Evolutionary conservation across 2,113 vertebrate genomes (phyloP), one percentile per base, ranked within the genome.

Genomic region (Dolichallabes microphthalmus): DNA sequence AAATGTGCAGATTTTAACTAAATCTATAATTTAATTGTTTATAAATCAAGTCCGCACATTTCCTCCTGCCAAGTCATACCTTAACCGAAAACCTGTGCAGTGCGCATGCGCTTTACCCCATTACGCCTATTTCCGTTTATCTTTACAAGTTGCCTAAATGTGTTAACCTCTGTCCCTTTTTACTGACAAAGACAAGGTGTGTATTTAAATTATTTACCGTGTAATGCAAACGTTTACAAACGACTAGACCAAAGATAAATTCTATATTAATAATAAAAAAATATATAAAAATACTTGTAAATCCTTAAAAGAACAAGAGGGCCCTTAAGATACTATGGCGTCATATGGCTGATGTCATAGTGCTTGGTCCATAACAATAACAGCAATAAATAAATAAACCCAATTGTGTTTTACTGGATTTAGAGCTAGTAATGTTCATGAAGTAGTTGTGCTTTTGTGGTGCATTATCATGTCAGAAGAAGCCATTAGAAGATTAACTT

Each of bases 31-130:
- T 83, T 50, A 63, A 6, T 6, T 17, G 13, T 64, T 81, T 14
- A 52, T 32, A 22, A 84, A 50, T 10, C 39, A 75, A 53, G 13
- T 71, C 14, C 30, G 4, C 20, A 32, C 45, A 17, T 9, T 20
- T 50, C 35, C 6, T 11, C 32, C 27, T 66, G 76, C 55, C 55
- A 60, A 2, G 20, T 79, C 30, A 79, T 35, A 53, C 61, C 77
- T 82, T 39, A 78, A 64, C 2, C 30, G 3, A 5, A 9, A 53
- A 50, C 52, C 10, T 17, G 13, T 30, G 57, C 75, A 74, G 9
- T 83, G 78, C 88, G 86, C 88, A 88, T 83, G 90, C 89, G 91
- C 85, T 30, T 0, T 45, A 25, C 1, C 61, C 19, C 30, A 7
- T 11, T 2, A 0, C 5, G 39, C 4, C 32, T 1, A 35, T 3